Evolutionary conservation across 2,113 vertebrate genomes (phyloP), one percentile per base, ranked within the genome.

Genomic region (Oryzias celebensis): DNA sequence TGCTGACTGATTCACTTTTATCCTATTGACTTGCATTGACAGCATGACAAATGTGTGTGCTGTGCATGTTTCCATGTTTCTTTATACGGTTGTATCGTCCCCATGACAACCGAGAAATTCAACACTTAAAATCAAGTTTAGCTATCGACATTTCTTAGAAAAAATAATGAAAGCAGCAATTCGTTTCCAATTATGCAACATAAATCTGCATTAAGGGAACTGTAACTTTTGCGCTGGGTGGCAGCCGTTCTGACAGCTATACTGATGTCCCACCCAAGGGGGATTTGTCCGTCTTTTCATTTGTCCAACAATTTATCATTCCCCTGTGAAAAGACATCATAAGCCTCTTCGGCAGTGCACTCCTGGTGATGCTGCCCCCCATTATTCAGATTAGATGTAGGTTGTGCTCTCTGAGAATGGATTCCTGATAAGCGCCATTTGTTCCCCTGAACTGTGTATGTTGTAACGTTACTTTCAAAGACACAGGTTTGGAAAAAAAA

Each of bases 231-330:
- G 1, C 12, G 20, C 20, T 31, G 43, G 43, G 5, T 13, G 45
- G 45, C 16, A 52, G 53, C 31, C 20, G 44, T 49, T 58, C 62
- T 72, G 63, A 65, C 63, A 72, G 56, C 36, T 22, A 57, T 52
- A 72, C 65, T 31, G 58, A 70, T 62, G 63, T 31, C 54, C 57
- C 71, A 78, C 41, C 44, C 26, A n/a, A 31, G 26, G 54, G 52
- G 52, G 26, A 68, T 62, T 45, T 13, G 36, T 54, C 57, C 63
- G 65, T 67, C 53, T 55, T 73, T 67, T 48, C 47, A 57, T 76
- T 74, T 57, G 4, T 46, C 14, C 7, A 62, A 36, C 64, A 55
- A 83, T 77, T 56, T 54, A 75, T 80, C 23, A n/a, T 51, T 58
- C 55, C 51, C 41, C 10, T 8, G 23, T 58, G 58, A 57, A 53